A percentile compares a stretch with the other conserved stretches of the same genome.
Conservation (phyloP, 2,888 invertebrate genomes). For the Drosophila eohydei region DNA sequence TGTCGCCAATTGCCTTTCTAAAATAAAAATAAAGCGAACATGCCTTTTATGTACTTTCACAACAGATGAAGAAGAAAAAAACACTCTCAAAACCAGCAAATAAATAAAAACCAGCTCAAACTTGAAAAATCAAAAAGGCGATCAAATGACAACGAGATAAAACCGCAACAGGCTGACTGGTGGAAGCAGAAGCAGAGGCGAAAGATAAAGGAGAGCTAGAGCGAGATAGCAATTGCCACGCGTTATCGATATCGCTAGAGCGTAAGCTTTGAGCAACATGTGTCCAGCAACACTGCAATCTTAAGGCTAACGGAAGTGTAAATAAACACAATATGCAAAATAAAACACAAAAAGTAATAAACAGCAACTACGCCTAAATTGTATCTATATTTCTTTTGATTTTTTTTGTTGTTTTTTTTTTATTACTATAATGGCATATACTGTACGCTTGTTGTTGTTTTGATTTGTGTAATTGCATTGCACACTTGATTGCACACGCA, state of each 20-base stretch:
- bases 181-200: slow-evolving; percentile 14
- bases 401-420: background rate
- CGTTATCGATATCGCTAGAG: slow-evolving; percentile 14
- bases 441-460: slow-evolving; percentile 39
- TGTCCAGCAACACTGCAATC: slow-evolving; percentile 55
- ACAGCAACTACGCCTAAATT: slow-evolving; percentile 25
- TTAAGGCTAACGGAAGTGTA: slow-evolving; percentile 62
- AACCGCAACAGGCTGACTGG: slow-evolving; percentile 21
- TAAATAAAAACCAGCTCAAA: slow-evolving; percentile 59
- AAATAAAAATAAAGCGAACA: slow-evolving; percentile 46
- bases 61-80: slow-evolving; percentile 25
- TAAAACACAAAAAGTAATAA: slow-evolving; percentile 1
- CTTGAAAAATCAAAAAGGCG: slow-evolving; percentile 62
- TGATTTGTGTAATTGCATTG: slow-evolving; percentile 77
- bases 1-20: slow-evolving; percentile 76
- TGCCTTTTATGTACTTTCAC: slow-evolving; percentile 73
- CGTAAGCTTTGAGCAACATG: slow-evolving; percentile 50
- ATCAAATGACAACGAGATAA: slow-evolving; percentile 50
- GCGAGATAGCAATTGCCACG: slow-evolving; percentile 2
- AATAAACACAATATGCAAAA: slow-evolving; percentile 28
- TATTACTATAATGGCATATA: slow-evolving; percentile 32
- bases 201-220: background rate
- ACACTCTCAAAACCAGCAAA: slow-evolving; percentile 26
- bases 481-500: slow-evolving; percentile 73
- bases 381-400: background rate